Percentiles rank a stretch among this genome's conserved stretches.
These are phyloP conservation scores for Neodontobutis hainanensis DNA, from an alignment of 2,113 vertebrate species.

Conservation along the genomic window DNA sequence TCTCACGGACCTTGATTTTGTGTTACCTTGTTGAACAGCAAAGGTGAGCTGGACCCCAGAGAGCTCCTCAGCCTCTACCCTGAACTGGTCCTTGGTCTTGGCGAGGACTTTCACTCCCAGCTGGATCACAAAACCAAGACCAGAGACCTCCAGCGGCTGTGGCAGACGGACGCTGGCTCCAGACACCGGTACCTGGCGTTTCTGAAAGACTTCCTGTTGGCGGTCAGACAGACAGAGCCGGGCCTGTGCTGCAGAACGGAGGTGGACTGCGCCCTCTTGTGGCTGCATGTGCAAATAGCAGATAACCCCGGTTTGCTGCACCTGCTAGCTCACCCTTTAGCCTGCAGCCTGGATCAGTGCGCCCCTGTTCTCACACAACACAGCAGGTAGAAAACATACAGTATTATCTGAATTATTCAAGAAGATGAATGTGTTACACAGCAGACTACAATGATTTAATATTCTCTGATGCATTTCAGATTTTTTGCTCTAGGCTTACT, in stretches of 20 bases:
- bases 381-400: conserved; percentile 54
- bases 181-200: conserved; percentile 64
- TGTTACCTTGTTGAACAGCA: conserved; percentile 43
- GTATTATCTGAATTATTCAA: not conserved
- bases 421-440: not conserved
- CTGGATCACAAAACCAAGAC: conserved; percentile 36
- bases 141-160: conserved; percentile 56
- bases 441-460: not conserved
- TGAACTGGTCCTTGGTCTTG: conserved; percentile 25
- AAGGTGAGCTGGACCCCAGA: conserved; percentile 73
- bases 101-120: conserved; percentile 49
- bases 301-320: conserved; percentile 49
- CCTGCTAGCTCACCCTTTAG: conserved; percentile 52
- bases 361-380: conserved; percentile 57
- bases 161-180: conserved; percentile 41
- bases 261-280: conserved; percentile 72
- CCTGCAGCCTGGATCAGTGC: conserved; percentile 59
- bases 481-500: conserved; percentile 72
- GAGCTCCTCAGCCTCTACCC: conserved; percentile 73
- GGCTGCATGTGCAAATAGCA: conserved; percentile 58
- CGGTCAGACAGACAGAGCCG: conserved; percentile 34
- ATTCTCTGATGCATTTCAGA: conserved; percentile 31
- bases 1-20: conserved; percentile 28
- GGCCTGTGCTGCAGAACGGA: conserved; percentile 47
- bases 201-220: conserved; percentile 62